phyloP scores from a whole-genome alignment of 2,113 vertebrate species.

The Pollimyrus isidori region DNA sequence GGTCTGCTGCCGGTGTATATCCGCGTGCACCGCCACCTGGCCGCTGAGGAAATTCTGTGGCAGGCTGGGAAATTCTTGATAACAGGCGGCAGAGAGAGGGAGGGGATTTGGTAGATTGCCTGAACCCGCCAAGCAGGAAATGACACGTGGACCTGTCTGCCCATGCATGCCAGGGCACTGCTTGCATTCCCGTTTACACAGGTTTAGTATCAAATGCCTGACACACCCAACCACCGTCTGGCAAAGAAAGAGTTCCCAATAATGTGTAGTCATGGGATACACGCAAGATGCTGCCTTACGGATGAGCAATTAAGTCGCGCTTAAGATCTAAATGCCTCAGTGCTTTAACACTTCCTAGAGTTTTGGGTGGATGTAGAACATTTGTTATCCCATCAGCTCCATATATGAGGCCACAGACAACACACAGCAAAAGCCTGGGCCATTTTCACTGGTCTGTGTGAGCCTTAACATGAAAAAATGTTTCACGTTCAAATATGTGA shows the following conservation, averaged over 20 bases:
- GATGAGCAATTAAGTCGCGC: neutral
- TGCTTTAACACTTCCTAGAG: neutral
- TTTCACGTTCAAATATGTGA: neutral
- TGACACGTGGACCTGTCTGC: neutral
- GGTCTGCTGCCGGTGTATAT: slow-evolving; percentile 58
- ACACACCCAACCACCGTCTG: neutral
- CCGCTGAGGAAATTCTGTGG: slow-evolving; percentile 68
- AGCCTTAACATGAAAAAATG: neutral
- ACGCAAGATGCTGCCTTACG: neutral
- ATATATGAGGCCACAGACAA: neutral
- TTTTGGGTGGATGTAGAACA: neutral
- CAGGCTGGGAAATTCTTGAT: slow-evolving; percentile 59
- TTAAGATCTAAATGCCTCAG: neutral
- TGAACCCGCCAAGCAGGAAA: neutral
- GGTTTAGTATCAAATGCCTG: neutral
- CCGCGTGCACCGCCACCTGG: slow-evolving; percentile 63
- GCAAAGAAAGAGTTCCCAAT: neutral
- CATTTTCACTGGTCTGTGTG: neutral
- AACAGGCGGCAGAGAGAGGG: slow-evolving; percentile 16
- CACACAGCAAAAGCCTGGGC: neutral
- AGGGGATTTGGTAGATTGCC: neutral
- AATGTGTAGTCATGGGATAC: neutral
- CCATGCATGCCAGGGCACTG: neutral
- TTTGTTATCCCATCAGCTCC: neutral
- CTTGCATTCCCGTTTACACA: neutral